Evolutionary conservation across 2,113 vertebrate species (phyloP), one percentile per base, ranked within the genome.

Genomic region (Elachura formosa): DNA sequence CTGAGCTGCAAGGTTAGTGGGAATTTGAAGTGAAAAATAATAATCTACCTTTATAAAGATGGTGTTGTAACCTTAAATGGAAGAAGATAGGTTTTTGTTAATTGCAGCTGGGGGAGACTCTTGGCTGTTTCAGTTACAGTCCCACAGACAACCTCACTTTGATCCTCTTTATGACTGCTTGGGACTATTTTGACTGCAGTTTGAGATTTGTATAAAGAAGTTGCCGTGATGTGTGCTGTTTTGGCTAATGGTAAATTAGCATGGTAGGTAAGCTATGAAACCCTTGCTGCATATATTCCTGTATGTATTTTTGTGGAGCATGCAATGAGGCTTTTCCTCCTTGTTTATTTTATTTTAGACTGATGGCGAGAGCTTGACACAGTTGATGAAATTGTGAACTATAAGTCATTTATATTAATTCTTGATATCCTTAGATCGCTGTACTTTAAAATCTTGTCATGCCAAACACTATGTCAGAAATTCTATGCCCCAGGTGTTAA

Each of bases 1-100:
- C 99, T 66, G 99, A 99, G 85, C 97, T 99, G 59, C 99, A 99
- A 97, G 99, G 99, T 99, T 96, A 98, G 96, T 96, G 61, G 51
- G 34, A 54, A 66, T 59, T 49, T 36, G 38, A 82, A 55, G 79
- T 56, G 54, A 38, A 59, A 80, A 41, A 75, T 85, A 56, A 20
- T 25, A 34, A 14, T 11, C 6, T 86, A 28, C 56, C 33, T 46
- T 73, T 59, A 3, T 71, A 31, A 81, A 61, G 48, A n/a, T 43
- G 21, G 11, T 40, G 24, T 29, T 7, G 1, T 22, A n/a, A 13
- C 41, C 58, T 72, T 43, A 82, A 75, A 40, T 56, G 26, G 58
- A 83, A 51, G 43, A 75, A 36, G n/a, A 3, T 25, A 45, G 5
- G 11, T 9, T 73, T 75, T 55, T 87, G 14, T 33, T 71, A 34